Conservation (phyloP, 92 coral and sea anemone species). For the Porites cylindrica region DNA sequence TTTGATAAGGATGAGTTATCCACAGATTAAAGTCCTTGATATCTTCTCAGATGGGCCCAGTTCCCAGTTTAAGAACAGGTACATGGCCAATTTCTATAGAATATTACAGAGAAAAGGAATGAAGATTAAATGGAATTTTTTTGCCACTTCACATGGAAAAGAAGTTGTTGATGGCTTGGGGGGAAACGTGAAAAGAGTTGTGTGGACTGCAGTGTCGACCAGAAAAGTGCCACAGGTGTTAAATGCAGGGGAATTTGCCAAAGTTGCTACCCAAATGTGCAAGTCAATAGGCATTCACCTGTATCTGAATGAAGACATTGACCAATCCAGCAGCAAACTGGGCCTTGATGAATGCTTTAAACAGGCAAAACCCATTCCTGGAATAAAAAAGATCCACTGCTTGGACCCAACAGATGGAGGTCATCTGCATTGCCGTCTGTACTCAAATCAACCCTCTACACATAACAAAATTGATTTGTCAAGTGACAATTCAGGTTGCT, state of each 20-base stretch:
- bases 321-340: conserved; percentile 29
- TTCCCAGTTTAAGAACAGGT: conserved; percentile 72
- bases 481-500: conserved; percentile 4
- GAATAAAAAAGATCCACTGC: conserved; percentile 60
- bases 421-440: conserved; percentile 36
- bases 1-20: conserved; percentile 33
- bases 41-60: conserved; percentile 74
- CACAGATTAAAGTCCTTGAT: conserved; percentile 43
- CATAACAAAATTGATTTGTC: conserved; percentile 14
- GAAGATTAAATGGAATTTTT: conserved; percentile 55
- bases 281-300: background rate
- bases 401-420: conserved; percentile 22
- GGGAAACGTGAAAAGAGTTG: conserved; percentile 69
- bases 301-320: conserved; percentile 47
- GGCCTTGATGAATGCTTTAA: conserved; percentile 51
- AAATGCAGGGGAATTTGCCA: background rate
- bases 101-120: conserved; percentile 23
- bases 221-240: conserved; percentile 61
- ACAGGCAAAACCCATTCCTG: conserved; percentile 49
- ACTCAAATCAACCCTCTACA: conserved; percentile 42
- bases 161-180: conserved; percentile 78
- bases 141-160: conserved; percentile 75
- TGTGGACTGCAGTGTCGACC: conserved; percentile 63
- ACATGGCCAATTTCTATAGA: conserved; percentile 47
- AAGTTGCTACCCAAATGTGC: conserved; percentile 27